Base-by-base conservation (phyloP, 64 coral and sea anemone genomes). In the Astreopora myriophthalma region DNA sequence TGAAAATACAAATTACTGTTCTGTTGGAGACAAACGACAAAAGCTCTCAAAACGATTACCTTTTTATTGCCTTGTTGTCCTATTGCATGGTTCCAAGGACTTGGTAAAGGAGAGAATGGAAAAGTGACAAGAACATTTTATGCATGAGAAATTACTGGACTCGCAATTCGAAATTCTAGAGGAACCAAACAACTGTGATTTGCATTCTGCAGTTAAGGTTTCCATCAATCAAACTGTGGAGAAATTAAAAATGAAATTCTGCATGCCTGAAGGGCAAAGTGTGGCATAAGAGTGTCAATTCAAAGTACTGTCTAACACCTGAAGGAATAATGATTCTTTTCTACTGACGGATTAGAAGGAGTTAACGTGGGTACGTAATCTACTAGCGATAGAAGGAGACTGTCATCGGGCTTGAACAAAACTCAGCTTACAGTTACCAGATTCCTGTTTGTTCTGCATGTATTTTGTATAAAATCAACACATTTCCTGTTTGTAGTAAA, bases 161-260 rank as follows among this genome's bases (percentile, higher is more conserved):
- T 98, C 96, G 6, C 96, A 98, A 85, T 70, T 92, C 58, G 87
- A 92, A 34, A 87, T 48, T 85, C 48, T 95, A 7, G 96, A 98
- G 77, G 51, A 88, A 22, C 94, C 90, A 67, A 70, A 89, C 22
- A 89, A 65, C 71, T 89, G 84, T 89, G 72, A 73, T 71, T 24
- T 77, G 5, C 71, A 83, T 39, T 92, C 88, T 65, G 71, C 73
- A 7, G 48, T 93, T 23, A 76, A 85, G 42, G 37, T 95, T 29
- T 76, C 76, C 70, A 69, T 98, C 63, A 90, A 98, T 68, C 73
- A 92, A 48, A 82, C 84, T 24, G 20, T 89, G 7, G 89, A 89
- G 63, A 90, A 26, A 89, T 95, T 22, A 75, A 65, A 12, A 89
- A 94, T 74, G 91, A 96, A 30, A 94, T 96, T 28, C 34, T 96